Evolutionary conservation across 2,113 vertebrate genomes (phyloP), one percentile per base, ranked within the genome.

Genomic region (Scartelaos histophorus): DNA sequence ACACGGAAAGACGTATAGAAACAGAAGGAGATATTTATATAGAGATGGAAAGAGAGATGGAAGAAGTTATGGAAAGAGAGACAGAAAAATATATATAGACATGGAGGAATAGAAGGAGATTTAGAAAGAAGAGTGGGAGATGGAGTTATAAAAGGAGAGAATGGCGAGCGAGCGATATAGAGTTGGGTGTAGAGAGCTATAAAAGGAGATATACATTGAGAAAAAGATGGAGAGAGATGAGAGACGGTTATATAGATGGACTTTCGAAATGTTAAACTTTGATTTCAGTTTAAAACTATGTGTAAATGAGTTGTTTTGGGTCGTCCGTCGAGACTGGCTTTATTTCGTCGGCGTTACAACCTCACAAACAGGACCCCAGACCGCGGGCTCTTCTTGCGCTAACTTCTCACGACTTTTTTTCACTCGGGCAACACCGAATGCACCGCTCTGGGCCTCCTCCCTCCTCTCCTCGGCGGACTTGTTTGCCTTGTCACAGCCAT

Each of bases 401-500:
- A 47, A 46, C 64, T 66, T 66, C 38, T 47, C n/a, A 66, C 13
- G 43, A 47, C 11, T 64, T 64, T 10, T 29, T 43, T 19, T 19
- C 25, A 35, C 16, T 62, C 19, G 81, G 49, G 76, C 78, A 61
- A 49, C 16, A 74, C 25, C 3, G 47, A 74, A 60, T 19, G 12
- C 19, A 57, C 53, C 45, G 6, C 73, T 22, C 53, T 71, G 24
- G 61, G 76, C 51, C 51, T 21, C 21, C 70, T 72, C 1, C 34
- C 57, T 68, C 25, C 58, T 13, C 73, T 85, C 76, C 75, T 49
- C 77, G 70, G 79, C 24, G 49, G 51, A 75, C 76, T 85, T 70
- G 74, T 80, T 85, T 75, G 78, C 77, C 70, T 71, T 65, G 90
- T 90, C 88, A 88, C 88, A 87, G 82, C 83, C 86, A 75, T 87